phyloP scores from a whole-genome alignment of 1,140 invertebrate genomes.

The Chironomus tepperi region DNA sequence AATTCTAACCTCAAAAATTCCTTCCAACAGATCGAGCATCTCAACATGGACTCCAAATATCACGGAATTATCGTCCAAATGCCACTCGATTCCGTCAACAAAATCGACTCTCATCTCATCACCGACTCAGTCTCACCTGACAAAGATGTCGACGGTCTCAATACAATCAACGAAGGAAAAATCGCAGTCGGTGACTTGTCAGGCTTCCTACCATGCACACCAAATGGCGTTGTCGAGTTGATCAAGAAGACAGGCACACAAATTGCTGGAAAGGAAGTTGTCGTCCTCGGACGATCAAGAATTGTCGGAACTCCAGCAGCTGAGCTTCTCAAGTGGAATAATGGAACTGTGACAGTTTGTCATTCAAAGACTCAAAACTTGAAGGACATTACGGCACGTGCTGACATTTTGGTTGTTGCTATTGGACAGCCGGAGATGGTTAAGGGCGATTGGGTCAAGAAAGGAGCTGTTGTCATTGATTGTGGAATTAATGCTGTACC shows the following conservation, averaged over 20 bases:
- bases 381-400: slow-evolving; percentile 58
- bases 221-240: slow-evolving; percentile 84
- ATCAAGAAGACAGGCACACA: slow-evolving; percentile 73
- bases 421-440: slow-evolving; percentile 90
- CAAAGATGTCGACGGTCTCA: slow-evolving; percentile 94
- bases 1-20: slow-evolving; percentile 24
- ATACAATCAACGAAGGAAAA: slow-evolving; percentile 86
- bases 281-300: slow-evolving; percentile 93
- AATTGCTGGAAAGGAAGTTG: slow-evolving; percentile 78
- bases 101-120: slow-evolving; percentile 77
- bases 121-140: slow-evolving; percentile 75
- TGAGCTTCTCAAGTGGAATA: slow-evolving; percentile 90
- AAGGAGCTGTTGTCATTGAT: slow-evolving; percentile 97
- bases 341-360: slow-evolving; percentile 94
- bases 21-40: slow-evolving; percentile 55
- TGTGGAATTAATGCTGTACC: slow-evolving; percentile 95
- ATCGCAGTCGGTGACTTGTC: slow-evolving; percentile 72
- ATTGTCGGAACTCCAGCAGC: slow-evolving; percentile 94
- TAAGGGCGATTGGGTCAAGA: slow-evolving; percentile 94
- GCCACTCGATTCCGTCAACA: slow-evolving; percentile 75
- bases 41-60: slow-evolving; percentile 75
- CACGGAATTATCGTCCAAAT: slow-evolving; percentile 98
- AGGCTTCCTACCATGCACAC: slow-evolving; percentile 89
- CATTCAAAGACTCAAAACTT: slow-evolving; percentile 90
- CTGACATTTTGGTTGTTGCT: slow-evolving; percentile 94